Evolutionary conservation across 1,140 invertebrate species (phyloP).

Genomic region (Nilaparvata lugens): DNA sequence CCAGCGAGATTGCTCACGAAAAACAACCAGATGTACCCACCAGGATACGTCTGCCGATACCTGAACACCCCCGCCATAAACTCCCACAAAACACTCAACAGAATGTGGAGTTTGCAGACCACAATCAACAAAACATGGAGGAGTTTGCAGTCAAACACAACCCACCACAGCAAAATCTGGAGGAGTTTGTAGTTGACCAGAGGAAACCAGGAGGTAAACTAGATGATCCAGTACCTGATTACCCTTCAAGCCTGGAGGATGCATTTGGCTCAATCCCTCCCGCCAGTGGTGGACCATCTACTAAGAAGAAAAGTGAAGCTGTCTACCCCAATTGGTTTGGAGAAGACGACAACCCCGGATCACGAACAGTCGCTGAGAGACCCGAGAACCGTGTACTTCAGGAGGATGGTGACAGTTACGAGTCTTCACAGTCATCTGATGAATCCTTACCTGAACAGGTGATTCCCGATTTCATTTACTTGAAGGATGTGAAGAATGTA

Average conservation of each 20-base stretch:
- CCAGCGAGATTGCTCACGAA: background rate
- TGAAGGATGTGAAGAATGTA: background rate
- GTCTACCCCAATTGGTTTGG: conserved; percentile 15
- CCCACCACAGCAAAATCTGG: background rate
- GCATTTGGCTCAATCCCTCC: background rate
- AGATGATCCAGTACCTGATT: background rate
- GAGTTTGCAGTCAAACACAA: too few relatives aligned
- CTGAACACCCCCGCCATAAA: background rate
- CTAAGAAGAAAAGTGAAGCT: conserved; percentile 19
- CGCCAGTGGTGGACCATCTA: conserved; percentile 2
- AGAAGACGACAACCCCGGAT: conserved; percentile 7
- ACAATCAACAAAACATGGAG: too few relatives aligned
- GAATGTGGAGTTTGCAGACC: too few relatives aligned
- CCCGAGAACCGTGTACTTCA: background rate
- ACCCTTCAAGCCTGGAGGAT: background rate
- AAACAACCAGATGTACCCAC: background rate
- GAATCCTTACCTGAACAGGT: background rate
- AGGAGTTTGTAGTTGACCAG: background rate
- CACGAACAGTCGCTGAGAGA: conserved; percentile 2
- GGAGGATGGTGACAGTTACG: background rate
- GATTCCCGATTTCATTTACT: conserved; percentile 12
- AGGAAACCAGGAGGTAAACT: background rate
- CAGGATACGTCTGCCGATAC: background rate
- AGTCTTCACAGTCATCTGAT: too few relatives aligned
- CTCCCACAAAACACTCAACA: too few relatives aligned